Base-by-base conservation (phyloP, 2,113 vertebrate genomes). In the Pygoscelis antarcticus region DNA sequence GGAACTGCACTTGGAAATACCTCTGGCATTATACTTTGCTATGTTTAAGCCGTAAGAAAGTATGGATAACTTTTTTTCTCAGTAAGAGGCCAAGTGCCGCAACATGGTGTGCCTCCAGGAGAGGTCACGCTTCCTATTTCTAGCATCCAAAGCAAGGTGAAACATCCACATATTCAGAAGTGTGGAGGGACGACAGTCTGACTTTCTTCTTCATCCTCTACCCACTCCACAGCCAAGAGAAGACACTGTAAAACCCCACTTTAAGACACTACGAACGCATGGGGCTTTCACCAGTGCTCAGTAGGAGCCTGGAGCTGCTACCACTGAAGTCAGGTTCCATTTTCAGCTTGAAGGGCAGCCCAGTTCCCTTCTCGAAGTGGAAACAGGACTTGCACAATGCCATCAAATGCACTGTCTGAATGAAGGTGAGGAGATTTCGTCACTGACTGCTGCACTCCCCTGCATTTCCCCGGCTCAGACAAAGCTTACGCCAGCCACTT, bases 351-450 rank as follows among this genome's bases (percentile, higher is more conserved):
- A 92, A 80, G 62, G 23, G 26, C 34, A 93, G 34, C 6, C 16
- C 42, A 62, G 17, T 14, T 91, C 30, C 42, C 27, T 80, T 77
- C 42, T 68, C 2, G 1, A 72, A 12, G 26, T 10, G 11, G 21
- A 83, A 72, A 65, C 0, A 2, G 32, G 36, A 86, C 46, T 77
- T 77, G 16, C 40, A 80, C 26, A 57, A 38, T n/a, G 54, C 21
- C 54, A 88, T 69, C 49, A 90, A 90, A 74, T 0, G 12, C 30
- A 72, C 44, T 20, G n/a, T 4, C 23, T 47, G 61, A 57, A 74
- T 20, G 40, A 47, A 76, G 42, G 52, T 0, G 0, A 82, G 13
- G 29, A 60, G 47, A 23, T 75, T 76, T 77, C 0, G 0, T 30
- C 60, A 40, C n/a, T 66, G 46, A 42, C 14, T 44, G 62, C 57